Evolutionary conservation across 1,140 invertebrate species (phyloP), one percentile per base, ranked within the genome.

Genomic region (Cydia strobilella): DNA sequence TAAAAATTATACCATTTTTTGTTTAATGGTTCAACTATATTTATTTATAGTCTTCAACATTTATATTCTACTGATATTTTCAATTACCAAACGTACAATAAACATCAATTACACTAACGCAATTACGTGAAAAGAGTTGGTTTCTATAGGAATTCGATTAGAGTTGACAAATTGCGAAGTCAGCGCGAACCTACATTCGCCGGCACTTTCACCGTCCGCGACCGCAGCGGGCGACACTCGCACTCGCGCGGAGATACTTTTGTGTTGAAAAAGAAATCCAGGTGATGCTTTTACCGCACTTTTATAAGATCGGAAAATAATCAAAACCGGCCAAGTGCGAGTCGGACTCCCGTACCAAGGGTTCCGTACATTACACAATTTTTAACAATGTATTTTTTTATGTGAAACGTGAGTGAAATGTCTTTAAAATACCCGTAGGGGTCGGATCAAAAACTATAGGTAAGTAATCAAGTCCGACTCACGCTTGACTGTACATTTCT

Each of bases 131-230:
- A 69, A 69, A 69, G 65, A 69, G 27, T 39, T 69, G 35, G 65
- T 18, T 39, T 39, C 31, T 35, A 69, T 42, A 39, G 65, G 74
- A 80, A 80, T 80, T 79, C 77, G 78, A 84, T 82, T 79, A 84
- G 35, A 77, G 74, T 82, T 78, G 77, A 82, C 82, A 82, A 79
- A 81, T 79, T 77, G 76, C 75, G 65, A 72, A 77, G 72, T 76
- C 54, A 59, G 78, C 74, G 77, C 65, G 45, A 18, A 77, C 45
- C 76, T 75, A 76, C 74, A 76, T 81, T 77, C 77, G 73, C 35
- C 72, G 74, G 74, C 78, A 83, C 82, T 83, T 83, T 83, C 82
- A 79, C 82, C 54, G 25, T 35, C 63, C 23, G 25, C 63, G 62
- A 63, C 62, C 63, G 63, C 73, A 45, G 73, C 7, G 9, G 66